Conservation (phyloP, 1,140 invertebrate species). For the Lepidurus couesii region DNA sequence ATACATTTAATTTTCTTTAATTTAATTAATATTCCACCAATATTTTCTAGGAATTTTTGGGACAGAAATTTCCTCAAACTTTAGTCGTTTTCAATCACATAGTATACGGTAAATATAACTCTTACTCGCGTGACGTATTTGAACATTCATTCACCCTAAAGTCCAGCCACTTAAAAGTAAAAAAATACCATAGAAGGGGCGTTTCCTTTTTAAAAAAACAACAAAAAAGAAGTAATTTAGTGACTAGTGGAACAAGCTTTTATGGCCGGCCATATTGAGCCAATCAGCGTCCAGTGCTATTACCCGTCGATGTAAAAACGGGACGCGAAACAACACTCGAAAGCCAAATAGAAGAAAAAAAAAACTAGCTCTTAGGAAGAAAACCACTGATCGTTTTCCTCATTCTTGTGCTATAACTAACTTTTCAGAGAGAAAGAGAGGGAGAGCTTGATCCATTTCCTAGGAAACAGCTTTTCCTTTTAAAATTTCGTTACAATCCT, state of each 20-base stretch:
- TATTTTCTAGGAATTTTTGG: no score
- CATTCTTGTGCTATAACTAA: neutral
- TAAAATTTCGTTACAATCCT: conserved; percentile 20
- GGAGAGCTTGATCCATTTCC: neutral
- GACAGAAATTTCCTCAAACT: no score
- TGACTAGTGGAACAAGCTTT: neutral
- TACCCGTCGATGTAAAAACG: neutral
- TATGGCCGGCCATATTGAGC: neutral
- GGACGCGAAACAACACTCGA: neutral
- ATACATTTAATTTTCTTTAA: no score
- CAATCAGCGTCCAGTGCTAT: conserved; percentile 9
- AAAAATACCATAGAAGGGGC: neutral
- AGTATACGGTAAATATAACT: no score
- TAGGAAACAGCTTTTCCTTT: neutral
- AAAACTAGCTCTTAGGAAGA: conserved; percentile 11
- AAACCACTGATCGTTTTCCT: conserved; percentile 10
- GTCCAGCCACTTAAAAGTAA: no score
- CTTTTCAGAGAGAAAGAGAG: neutral
- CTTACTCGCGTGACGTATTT: no score
- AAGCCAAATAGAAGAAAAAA: neutral
- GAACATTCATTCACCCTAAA: no score
- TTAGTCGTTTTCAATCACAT: no score
- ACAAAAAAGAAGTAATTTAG: neutral
- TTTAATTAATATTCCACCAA: no score
- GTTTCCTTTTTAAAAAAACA: neutral